Percentiles rank a stretch among this genome's conserved stretches.
Conservation (phyloP, 2,113 vertebrate genomes). For the Callionymus lyra region DNA sequence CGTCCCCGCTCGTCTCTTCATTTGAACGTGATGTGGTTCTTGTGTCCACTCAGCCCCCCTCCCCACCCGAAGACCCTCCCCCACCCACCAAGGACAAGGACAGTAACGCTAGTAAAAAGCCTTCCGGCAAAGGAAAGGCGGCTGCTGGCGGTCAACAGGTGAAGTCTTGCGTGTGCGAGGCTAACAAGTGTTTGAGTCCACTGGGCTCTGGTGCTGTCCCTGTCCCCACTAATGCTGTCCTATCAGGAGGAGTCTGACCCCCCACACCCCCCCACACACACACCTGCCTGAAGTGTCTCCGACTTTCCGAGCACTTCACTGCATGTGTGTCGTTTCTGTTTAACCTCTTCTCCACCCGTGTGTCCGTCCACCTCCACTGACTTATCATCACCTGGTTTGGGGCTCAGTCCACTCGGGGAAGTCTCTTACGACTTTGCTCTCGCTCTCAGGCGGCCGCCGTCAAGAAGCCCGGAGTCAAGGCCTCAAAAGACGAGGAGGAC, state of each 20-base stretch:
- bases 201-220: constrained; percentile 1
- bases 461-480: constrained; percentile 84
- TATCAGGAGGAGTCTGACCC: not conserved
- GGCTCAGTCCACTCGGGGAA: not conserved
- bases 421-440: not conserved
- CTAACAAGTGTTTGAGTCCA: constrained; percentile 8
- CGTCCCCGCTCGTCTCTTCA: constrained; percentile 3
- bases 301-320: no score
- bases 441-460: constrained; percentile 65
- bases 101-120: constrained; percentile 69
- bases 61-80: constrained; percentile 57
- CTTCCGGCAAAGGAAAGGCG: constrained; percentile 64
- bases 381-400: not conserved
- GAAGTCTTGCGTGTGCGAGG: constrained; percentile 24
- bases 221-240: constrained; percentile 23
- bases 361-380: not conserved
- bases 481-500: constrained; percentile 88
- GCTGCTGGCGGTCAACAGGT: constrained; percentile 67
- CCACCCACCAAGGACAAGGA: constrained; percentile 67
- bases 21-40: constrained; percentile 30
- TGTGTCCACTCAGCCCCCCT: constrained; percentile 48
- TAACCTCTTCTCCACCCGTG: no score
- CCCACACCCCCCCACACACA: constrained; percentile 3
- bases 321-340: constrained; percentile 13
- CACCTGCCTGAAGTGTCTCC: no score